Conservation (phyloP, 1,140 invertebrate genomes). For the Polyergus mexicanus region DNA sequence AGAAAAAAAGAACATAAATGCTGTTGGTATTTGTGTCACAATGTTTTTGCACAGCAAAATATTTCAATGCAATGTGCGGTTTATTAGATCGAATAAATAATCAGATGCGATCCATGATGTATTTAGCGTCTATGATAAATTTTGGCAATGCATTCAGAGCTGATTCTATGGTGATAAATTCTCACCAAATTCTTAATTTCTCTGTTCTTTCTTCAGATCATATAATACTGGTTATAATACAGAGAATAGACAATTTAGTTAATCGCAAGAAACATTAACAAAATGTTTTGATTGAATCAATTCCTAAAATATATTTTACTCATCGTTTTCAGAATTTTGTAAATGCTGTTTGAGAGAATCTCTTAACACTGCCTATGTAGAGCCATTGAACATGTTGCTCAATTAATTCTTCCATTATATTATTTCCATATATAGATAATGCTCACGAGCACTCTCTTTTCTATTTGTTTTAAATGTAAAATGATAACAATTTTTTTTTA, state of each 20-base stretch:
- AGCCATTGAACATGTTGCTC: conserved; percentile 73
- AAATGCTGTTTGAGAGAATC: conserved; percentile 54
- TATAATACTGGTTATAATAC: background rate
- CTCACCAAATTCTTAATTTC: background rate
- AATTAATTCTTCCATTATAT: conserved; percentile 73
- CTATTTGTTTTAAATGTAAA: conserved; percentile 68
- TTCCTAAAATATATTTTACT: conserved; percentile 9
- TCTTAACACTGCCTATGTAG: conserved; percentile 73
- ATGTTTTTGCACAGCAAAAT: background rate
- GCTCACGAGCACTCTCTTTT: conserved; percentile 52
- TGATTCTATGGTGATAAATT: background rate
- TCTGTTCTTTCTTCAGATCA: background rate
- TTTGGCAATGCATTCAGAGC: background rate
- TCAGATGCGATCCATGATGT: background rate
- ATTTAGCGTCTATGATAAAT: conserved; percentile 7
- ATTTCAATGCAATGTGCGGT: conserved; percentile 1
- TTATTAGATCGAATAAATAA: background rate
- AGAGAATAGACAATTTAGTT: background rate
- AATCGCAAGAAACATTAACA: background rate
- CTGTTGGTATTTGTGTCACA: background rate
- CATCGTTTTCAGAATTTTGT: conserved; percentile 17
- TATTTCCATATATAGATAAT: conserved; percentile 55
- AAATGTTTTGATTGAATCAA: background rate
- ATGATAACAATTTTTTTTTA: conserved; percentile 61
- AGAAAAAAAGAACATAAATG: conserved; percentile 35